A percentile compares a stretch with the other conserved stretches of the same genome.
Conservation (phyloP, 2,113 vertebrate genomes). For the Cygnus buccinator region DNA sequence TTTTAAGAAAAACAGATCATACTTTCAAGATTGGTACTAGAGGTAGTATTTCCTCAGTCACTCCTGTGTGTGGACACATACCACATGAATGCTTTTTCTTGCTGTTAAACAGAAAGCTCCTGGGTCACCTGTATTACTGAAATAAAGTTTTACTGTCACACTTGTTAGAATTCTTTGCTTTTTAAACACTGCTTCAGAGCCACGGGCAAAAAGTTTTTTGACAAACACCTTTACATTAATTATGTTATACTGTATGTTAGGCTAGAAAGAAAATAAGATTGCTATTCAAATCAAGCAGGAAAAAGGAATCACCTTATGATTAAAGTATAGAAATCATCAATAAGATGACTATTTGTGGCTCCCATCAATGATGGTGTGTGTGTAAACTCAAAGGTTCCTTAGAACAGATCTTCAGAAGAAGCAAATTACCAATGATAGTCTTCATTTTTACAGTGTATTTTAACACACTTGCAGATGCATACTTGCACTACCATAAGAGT, state of each 20-base stretch:
- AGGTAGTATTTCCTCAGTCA: neutral
- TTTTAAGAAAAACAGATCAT: neutral
- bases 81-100: neutral
- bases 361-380: neutral
- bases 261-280: neutral
- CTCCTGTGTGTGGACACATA: neutral
- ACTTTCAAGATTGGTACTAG: neutral
- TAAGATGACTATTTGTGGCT: neutral
- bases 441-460: neutral
- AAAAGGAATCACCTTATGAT: neutral
- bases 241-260: neutral
- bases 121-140: neutral
- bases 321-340: neutral
- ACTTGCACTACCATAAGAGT: neutral
- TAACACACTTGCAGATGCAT: neutral
- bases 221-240: neutral
- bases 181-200: neutral
- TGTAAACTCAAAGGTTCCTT: neutral
- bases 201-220: neutral
- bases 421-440: neutral
- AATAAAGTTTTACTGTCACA: neutral
- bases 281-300: neutral
- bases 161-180: neutral
- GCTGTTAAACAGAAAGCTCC: neutral
- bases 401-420: neutral